Evolutionary conservation across 2,888 invertebrate genomes (phyloP).

Genomic region (Macropis europaea): DNA sequence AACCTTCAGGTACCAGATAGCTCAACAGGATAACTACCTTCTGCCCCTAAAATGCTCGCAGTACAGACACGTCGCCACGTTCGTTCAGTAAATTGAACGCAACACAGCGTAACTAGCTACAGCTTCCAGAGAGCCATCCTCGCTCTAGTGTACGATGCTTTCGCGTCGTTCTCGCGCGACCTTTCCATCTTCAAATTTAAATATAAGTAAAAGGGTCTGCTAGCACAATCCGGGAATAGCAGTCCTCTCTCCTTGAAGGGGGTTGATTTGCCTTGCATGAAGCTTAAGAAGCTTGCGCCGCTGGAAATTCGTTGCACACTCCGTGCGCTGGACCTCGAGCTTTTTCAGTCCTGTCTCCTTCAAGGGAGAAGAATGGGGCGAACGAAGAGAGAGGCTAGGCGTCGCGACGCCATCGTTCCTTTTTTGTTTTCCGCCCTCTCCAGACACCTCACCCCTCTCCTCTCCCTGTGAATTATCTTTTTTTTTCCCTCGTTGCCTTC

Average conservation of each 20-base stretch:
- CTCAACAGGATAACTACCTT: too few relatives aligned
- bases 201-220: conserved; percentile 77
- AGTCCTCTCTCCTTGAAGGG: conserved; percentile 66
- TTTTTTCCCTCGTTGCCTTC: conserved; percentile 10
- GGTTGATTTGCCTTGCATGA: conserved; percentile 80
- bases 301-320: conserved; percentile 68
- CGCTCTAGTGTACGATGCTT: too few relatives aligned
- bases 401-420: conserved; percentile 59
- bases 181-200: conserved; percentile 75
- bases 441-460: not conserved
- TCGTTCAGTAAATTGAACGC: too few relatives aligned
- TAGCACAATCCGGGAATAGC: conserved; percentile 73
- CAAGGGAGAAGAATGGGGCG: conserved; percentile 33
- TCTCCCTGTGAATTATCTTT: conserved; percentile 37
- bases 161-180: conserved; percentile 55
- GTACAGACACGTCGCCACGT: too few relatives aligned
- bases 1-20: too few relatives aligned
- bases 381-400: conserved; percentile 49
- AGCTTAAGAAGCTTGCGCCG: conserved; percentile 66
- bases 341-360: conserved; percentile 1
- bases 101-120: too few relatives aligned
- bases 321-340: conserved; percentile 36
- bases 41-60: too few relatives aligned
- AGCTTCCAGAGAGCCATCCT: too few relatives aligned
- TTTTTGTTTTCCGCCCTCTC: conserved; percentile 38